A percentile compares a stretch with the other conserved stretches of the same genome.
These are phyloP conservation scores for Chalcosyrphus nemorum DNA, from an alignment of 2,888 invertebrate genomes.

Conservation along the genomic window DNA sequence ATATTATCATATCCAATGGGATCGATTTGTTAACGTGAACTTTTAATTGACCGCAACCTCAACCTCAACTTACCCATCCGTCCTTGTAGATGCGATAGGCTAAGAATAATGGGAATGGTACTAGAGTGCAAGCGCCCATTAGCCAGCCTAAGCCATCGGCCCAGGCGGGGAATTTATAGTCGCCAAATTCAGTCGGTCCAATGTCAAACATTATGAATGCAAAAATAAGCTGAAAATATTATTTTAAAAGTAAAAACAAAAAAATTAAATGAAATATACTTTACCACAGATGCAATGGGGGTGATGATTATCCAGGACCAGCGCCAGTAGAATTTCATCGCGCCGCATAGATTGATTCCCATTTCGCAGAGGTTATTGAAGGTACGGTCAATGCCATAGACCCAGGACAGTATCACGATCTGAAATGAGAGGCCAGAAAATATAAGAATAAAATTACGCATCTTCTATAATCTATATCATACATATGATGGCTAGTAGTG, in stretches of 20 bases:
- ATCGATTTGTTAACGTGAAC: slow-evolving; percentile 2
- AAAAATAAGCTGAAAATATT: slow-evolving; percentile 86
- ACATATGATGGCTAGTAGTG: too few relatives aligned
- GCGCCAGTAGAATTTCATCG: slow-evolving; percentile 87
- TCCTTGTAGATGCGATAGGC: slow-evolving; percentile 79
- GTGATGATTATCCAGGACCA: slow-evolving; percentile 87
- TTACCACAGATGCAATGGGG: slow-evolving; percentile 88
- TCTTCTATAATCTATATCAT: too few relatives aligned
- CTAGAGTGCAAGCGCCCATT: slow-evolving; percentile 87
- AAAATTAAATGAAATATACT: too few relatives aligned
- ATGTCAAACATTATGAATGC: slow-evolving; percentile 88
- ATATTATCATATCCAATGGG: not conserved
- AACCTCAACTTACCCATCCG: slow-evolving; percentile 71
- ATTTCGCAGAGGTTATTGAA: slow-evolving; percentile 84
- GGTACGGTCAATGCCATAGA: slow-evolving; percentile 86
- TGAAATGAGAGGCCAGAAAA: slow-evolving; percentile 74
- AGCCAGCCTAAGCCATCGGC: slow-evolving; percentile 88
- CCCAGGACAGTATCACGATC: slow-evolving; percentile 86
- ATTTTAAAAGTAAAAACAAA: too few relatives aligned
- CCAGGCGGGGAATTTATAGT: slow-evolving; percentile 87
- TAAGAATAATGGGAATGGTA: slow-evolving; percentile 87
- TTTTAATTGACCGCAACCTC: too few relatives aligned
- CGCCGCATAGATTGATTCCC: slow-evolving; percentile 86
- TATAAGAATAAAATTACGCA: too few relatives aligned
- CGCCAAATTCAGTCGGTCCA: slow-evolving; percentile 85